Evolutionary conservation across 2,113 vertebrate genomes (phyloP), one percentile per base, ranked within the genome.

Genomic region (Cephalopholis sonnerati): DNA sequence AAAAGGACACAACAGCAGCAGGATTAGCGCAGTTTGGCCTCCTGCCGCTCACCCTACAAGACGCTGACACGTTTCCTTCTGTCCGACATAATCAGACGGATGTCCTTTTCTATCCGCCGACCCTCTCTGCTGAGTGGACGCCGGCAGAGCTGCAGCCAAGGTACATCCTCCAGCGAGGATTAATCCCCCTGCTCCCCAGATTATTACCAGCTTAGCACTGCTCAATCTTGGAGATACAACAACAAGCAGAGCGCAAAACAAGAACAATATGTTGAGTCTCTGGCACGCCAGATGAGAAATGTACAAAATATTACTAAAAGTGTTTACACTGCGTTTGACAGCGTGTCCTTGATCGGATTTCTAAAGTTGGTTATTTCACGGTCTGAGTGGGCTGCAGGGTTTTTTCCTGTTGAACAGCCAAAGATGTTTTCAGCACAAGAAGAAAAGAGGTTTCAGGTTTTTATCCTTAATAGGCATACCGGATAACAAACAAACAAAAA

Each of bases 21-120:
- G 91, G 95, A 96, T 96, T 96, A 96, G 87, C 61, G 85, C 74
- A 86, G 59, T 81, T 58, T 83, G 82, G 72, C 80, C 67, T 79
- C 83, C 89, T 81, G 85, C 82, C 53, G 70, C 92, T 88, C 25
- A 29, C 58, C 66, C 77, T 88, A 90, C 88, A 90, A 69, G 78
- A 87, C 57, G 68, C 77, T 48, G 75, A 94, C 90, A 92, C 44
- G 84, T 90, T 82, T 94, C 92, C 84, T 83, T 80, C 78, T 88
- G 89, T 90, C 81, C 3, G 78, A 93, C 85, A 82, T 93, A 90
- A 94, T 94, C 90, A 87, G 69, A 62, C 73, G 61, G 76, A 92
- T 89, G 92, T 88, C 88, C 90, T 90, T 92, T 90, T 87, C 81
- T 27, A 46, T 63, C 86, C 79, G 46, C 46, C 46, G 54, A 39